These are phyloP conservation scores for Gallinago media DNA, from an alignment of 2,113 vertebrate species.

Conservation along the genomic window DNA sequence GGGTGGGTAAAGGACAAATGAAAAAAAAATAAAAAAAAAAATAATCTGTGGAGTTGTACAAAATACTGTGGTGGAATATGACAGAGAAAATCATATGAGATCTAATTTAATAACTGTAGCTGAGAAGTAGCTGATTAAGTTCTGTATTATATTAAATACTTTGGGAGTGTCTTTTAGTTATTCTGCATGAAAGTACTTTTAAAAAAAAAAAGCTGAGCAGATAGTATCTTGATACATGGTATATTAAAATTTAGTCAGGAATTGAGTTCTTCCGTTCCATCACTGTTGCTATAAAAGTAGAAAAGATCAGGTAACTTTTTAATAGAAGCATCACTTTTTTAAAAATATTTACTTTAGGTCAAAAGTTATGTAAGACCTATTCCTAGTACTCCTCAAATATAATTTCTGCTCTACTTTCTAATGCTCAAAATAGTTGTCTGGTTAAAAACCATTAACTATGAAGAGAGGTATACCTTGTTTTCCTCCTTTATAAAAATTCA, in stretches of 20 bases:
- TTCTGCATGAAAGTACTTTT: background rate
- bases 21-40: background rate
- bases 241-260: background rate
- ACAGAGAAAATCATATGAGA: background rate
- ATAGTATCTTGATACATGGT: background rate
- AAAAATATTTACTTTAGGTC: background rate
- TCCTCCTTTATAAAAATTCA: background rate
- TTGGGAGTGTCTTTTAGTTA: background rate
- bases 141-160: background rate
- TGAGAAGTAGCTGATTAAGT: background rate
- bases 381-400: background rate
- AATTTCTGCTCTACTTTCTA: conserved; percentile 35
- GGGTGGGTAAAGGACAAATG: background rate
- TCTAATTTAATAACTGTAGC: background rate
- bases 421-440: background rate
- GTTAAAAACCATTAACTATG: conserved; percentile 10
- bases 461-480: background rate
- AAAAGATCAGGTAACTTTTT: background rate
- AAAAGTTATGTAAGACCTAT: conserved; percentile 8
- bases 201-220: background rate
- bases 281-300: background rate
- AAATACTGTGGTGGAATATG: background rate
- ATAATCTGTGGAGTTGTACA: background rate
- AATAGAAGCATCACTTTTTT: background rate
- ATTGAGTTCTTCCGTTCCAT: background rate